A percentile compares a stretch with the other conserved stretches of the same genome.
Conservation (phyloP, 2,888 invertebrate species). For the Eulithis testata region DNA sequence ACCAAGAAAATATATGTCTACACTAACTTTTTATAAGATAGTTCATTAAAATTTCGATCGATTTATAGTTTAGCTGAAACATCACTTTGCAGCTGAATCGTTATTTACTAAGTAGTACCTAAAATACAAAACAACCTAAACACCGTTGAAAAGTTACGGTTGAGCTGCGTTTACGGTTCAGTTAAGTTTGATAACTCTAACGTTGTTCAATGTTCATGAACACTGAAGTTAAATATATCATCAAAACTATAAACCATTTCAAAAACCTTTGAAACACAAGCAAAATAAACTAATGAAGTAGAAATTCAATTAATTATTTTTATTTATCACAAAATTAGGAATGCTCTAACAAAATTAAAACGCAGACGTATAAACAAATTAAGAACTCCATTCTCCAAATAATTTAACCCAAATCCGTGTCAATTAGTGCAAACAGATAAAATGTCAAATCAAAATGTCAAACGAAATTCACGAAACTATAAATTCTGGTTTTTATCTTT, state of each 20-base stretch:
- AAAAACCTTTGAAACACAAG: neutral
- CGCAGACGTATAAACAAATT: slow-evolving; percentile 21
- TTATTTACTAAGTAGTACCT: too few species aligned
- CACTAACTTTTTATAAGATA: too few species aligned
- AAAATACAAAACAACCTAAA: too few species aligned
- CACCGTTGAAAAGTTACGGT: too few species aligned
- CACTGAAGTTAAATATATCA: neutral
- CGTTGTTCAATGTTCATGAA: too few species aligned
- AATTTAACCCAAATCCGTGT: slow-evolving; percentile 25
- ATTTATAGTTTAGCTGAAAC: too few species aligned
- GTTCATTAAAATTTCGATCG: too few species aligned
- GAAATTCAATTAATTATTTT: slow-evolving; percentile 7
- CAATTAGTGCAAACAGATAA: slow-evolving; percentile 40
- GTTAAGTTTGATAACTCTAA: too few species aligned
- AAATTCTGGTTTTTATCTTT: slow-evolving; percentile 55
- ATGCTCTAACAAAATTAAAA: slow-evolving; percentile 15
- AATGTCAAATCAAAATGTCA: slow-evolving; percentile 41
- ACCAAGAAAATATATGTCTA: too few species aligned
- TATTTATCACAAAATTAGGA: slow-evolving; percentile 17
- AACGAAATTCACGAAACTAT: slow-evolving; percentile 30
- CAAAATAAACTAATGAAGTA: neutral
- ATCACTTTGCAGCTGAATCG: too few species aligned
- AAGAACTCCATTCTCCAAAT: slow-evolving; percentile 17
- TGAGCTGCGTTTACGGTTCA: too few species aligned
- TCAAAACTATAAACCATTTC: slow-evolving; percentile 1